Percentiles rank a stretch among this genome's conserved stretches.
These are phyloP conservation scores for Papilio polyxenes DNA, from an alignment of 1,140 invertebrate species.

Conservation along the genomic window DNA sequence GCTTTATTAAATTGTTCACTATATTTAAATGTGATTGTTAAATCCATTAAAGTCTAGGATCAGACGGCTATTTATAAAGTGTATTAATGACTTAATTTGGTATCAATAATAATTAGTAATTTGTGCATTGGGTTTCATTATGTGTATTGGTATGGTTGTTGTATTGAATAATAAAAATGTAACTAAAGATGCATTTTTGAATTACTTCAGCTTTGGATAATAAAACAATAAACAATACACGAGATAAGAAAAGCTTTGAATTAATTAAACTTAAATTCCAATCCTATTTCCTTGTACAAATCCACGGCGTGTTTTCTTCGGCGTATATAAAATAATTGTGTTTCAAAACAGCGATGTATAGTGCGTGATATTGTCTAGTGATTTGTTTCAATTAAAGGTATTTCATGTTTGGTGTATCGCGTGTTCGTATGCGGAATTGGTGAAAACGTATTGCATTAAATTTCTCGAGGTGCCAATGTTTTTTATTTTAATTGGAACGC, in stretches of 20 bases:
- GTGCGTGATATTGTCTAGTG: conserved; percentile 23
- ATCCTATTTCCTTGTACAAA: not conserved
- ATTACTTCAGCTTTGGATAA: not conserved
- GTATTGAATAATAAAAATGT: not conserved
- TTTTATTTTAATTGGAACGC: conserved; percentile 21
- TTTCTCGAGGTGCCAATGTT: conserved; percentile 35
- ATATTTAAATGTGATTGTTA: not conserved
- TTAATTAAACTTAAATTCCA: not conserved
- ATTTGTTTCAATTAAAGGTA: conserved; percentile 25
- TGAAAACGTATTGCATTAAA: conserved; percentile 44
- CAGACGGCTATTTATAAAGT: not conserved
- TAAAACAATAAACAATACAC: not conserved
- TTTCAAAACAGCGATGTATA: conserved; percentile 24
- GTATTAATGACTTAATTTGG: not conserved
- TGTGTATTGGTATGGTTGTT: not conserved
- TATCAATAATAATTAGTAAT: too few species aligned
- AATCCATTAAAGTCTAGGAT: not conserved
- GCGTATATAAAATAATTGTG: not conserved
- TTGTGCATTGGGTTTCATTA: not conserved
- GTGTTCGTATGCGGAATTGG: conserved; percentile 48
- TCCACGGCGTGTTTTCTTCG: not conserved
- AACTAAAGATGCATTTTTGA: not conserved
- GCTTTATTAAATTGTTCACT: not conserved
- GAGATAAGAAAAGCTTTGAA: not conserved
- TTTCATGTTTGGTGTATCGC: conserved; percentile 38